Evolutionary conservation across 2,797 vertebrate species (phyloP).

Genomic region (Brotula barbata): DNA sequence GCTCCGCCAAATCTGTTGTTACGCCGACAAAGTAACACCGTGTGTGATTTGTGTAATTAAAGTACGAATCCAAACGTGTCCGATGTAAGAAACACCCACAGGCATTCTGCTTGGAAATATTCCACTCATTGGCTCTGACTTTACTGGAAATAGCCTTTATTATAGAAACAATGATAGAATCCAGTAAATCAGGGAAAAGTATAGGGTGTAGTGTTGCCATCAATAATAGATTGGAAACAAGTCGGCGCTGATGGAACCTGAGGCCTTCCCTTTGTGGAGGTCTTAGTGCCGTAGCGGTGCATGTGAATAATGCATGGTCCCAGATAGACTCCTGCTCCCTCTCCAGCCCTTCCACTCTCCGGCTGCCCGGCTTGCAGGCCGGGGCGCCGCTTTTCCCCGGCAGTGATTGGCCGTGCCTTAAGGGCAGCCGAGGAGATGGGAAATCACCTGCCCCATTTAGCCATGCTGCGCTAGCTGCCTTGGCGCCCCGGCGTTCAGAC

Average conservation of each 20-base stretch:
- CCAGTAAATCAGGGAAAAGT: conserved; percentile 80
- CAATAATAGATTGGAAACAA: conserved; percentile 83
- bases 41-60: conserved; percentile 54
- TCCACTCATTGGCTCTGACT: conserved; percentile 65
- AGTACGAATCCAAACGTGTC: conserved; percentile 41
- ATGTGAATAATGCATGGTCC: conserved; percentile 81
- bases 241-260: conserved; percentile 77
- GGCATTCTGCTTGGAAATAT: conserved; percentile 67
- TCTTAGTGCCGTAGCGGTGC: conserved; percentile 76
- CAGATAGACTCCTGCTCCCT: conserved; percentile 71
- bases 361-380: conserved; percentile 63
- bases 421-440: conserved; percentile 78
- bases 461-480: conserved; percentile 73
- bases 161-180: conserved; percentile 79
- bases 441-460: conserved; percentile 82
- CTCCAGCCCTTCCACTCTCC: conserved; percentile 61
- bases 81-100: conserved; percentile 42
- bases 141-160: conserved; percentile 77
- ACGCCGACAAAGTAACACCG: conserved; percentile 12
- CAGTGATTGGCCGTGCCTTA: conserved; percentile 76
- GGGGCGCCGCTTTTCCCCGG: conserved; percentile 68
- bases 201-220: conserved; percentile 80
- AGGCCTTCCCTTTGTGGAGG: conserved; percentile 76
- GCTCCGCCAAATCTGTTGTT: conserved; percentile 15
- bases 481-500: conserved; percentile 70